phyloP scores from a whole-genome alignment of 2,888 invertebrate genomes.

The Spisula solida region DNA sequence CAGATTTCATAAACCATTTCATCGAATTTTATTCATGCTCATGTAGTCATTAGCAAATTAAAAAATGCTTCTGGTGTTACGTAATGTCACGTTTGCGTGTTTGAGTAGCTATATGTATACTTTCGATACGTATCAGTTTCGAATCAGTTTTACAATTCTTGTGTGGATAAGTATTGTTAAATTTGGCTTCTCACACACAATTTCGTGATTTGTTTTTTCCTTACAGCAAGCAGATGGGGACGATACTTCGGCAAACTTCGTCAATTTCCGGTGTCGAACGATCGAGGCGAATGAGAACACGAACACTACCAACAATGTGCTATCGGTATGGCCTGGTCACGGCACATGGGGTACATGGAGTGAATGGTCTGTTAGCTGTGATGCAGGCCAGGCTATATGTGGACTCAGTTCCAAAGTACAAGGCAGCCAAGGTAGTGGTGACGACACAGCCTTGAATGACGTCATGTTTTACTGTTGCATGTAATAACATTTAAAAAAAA shows the following conservation, averaged over 20 bases:
- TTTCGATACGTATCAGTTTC: no score
- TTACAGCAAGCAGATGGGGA: not conserved
- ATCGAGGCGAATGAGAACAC: not conserved
- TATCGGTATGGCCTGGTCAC: not conserved
- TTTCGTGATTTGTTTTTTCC: no score
- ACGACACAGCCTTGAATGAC: slow-evolving; percentile 10
- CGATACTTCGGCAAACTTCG: slow-evolving; percentile 6
- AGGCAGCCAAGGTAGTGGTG: not conserved
- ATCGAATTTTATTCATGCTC: no score
- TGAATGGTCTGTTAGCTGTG: not conserved
- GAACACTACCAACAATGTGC: not conserved
- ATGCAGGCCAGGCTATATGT: not conserved
- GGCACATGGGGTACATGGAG: not conserved
- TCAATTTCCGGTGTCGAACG: not conserved
- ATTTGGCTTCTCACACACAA: no score
- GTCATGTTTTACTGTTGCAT: not conserved
- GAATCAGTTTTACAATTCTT: no score
- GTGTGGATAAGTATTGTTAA: no score
- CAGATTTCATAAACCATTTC: no score
- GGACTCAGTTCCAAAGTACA: not conserved
- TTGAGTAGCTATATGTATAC: no score
- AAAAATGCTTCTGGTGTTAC: no score
- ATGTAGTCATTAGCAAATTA: no score
- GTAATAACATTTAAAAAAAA: not conserved
- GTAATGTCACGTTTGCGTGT: no score